phyloP scores from a whole-genome alignment of 2,888 invertebrate species.

The Himalopsyche anomala region DNA sequence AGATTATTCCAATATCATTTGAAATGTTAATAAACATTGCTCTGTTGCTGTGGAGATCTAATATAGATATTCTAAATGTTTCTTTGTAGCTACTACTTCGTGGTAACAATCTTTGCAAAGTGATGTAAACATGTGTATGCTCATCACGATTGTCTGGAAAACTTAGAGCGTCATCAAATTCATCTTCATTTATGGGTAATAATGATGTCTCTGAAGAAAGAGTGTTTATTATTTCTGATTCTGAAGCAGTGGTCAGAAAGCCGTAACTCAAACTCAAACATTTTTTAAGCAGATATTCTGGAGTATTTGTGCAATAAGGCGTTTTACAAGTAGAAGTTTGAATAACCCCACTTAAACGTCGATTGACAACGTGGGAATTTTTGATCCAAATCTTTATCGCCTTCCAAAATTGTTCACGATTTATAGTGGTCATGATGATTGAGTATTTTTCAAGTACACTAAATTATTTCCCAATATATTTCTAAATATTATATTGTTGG shows the following conservation, averaged over 20 bases:
- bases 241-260: conserved; percentile 37
- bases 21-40: conserved; percentile 75
- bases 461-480: no score
- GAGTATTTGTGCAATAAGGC: conserved; percentile 29
- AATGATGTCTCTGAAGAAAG: conserved; percentile 44
- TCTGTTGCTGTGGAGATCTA: conserved; percentile 71
- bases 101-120: conserved; percentile 71
- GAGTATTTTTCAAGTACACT: neutral
- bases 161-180: conserved; percentile 54
- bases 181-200: conserved; percentile 32
- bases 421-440: neutral
- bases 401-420: conserved; percentile 78
- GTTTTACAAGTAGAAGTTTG: conserved; percentile 65
- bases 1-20: conserved; percentile 69
- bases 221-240: conserved; percentile 44
- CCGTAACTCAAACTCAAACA: conserved; percentile 17
- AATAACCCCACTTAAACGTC: conserved; percentile 80
- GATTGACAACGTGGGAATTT: conserved; percentile 85
- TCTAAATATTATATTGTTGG: no score
- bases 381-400: conserved; percentile 79
- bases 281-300: conserved; percentile 41
- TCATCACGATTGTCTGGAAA: conserved; percentile 67
- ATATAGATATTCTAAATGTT: conserved; percentile 71
- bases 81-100: conserved; percentile 70
- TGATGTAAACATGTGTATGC: conserved; percentile 67